phyloP scores from a whole-genome alignment of 2,797 vertebrate genomes.

The Micrastur ruficollis region DNA sequence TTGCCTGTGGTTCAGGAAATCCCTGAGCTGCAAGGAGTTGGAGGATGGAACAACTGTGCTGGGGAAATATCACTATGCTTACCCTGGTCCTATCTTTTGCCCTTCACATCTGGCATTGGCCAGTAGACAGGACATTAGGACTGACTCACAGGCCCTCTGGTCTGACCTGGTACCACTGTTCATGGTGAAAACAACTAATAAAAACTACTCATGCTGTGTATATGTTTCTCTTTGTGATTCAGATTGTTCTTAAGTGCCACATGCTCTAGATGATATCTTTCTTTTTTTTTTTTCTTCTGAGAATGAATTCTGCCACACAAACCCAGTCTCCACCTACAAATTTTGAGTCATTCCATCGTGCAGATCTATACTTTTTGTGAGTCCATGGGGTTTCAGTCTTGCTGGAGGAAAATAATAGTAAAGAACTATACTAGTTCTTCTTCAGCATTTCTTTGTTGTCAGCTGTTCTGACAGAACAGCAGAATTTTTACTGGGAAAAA shows the following conservation, averaged over 20 bases:
- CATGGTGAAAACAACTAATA: background rate
- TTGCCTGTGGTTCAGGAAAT: background rate
- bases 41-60: background rate
- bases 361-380: background rate
- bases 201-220: background rate
- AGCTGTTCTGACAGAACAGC: background rate
- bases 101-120: background rate
- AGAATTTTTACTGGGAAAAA: background rate
- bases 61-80: background rate
- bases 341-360: background rate
- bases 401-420: background rate
- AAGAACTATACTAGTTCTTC: background rate
- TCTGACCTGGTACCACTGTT: background rate
- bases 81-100: background rate
- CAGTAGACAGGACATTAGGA: background rate
- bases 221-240: background rate
- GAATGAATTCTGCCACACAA: background rate
- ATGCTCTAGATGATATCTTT: background rate
- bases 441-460: background rate
- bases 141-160: background rate
- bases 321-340: background rate
- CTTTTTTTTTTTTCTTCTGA: too few relatives aligned
- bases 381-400: background rate
- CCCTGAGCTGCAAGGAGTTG: background rate
- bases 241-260: background rate